Conservation (phyloP, 2,797 vertebrate species). For the Nothura maculosa region DNA sequence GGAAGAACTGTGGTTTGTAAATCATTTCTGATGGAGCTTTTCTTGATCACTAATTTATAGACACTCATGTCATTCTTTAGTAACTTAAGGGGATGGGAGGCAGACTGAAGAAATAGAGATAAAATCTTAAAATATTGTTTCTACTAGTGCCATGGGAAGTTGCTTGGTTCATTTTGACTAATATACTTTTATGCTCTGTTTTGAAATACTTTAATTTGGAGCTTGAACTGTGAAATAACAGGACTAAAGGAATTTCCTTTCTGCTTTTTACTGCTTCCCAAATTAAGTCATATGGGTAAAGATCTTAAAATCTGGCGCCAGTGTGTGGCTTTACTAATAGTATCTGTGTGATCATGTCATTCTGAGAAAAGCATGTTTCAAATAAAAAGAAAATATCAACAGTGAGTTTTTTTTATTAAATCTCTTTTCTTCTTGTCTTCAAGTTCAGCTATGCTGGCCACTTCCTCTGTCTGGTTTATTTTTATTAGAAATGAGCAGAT, state of each 20-base stretch:
- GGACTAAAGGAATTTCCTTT: conserved; percentile 31
- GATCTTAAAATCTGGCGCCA: conserved; percentile 45
- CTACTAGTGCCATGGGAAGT: not conserved
- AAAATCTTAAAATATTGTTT: conserved; percentile 37
- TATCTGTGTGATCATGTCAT: conserved; percentile 58
- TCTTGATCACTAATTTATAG: not conserved
- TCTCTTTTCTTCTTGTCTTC: conserved; percentile 60
- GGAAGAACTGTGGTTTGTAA: not conserved
- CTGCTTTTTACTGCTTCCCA: conserved; percentile 39
- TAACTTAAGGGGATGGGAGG: not conserved
- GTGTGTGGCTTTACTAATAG: conserved; percentile 41
- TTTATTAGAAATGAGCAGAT: conserved; percentile 92
- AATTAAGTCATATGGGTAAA: conserved; percentile 38
- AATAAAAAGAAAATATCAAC: conserved; percentile 78
- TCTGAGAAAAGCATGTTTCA: conserved; percentile 69
- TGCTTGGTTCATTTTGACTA: conserved; percentile 23
- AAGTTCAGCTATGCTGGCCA: conserved; percentile 83
- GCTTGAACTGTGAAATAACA: conserved; percentile 20
- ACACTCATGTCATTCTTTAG: conserved; percentile 32
- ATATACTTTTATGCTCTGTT: conserved; percentile 10
- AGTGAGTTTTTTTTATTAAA: conserved; percentile 74
- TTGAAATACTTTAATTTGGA: conserved; percentile 53
- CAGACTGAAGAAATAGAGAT: conserved; percentile 30
- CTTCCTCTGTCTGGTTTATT: conserved; percentile 94
- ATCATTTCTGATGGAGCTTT: conserved; percentile 3